Conservation (phyloP, 2,797 vertebrate species). For the Vireo griseus region DNA sequence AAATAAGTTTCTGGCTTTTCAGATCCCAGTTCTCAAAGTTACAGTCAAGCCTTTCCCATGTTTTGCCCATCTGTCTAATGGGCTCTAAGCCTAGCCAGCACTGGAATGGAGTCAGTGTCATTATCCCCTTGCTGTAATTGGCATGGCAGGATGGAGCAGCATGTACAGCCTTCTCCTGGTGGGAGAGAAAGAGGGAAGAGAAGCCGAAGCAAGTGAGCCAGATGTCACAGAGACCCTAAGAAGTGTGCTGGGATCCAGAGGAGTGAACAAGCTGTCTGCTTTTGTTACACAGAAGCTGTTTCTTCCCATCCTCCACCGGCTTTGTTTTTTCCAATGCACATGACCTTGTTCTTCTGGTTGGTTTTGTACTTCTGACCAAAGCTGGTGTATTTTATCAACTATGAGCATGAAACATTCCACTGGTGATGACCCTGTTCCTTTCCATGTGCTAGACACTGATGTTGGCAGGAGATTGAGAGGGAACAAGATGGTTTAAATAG, state of each 20-base stretch:
- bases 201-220: slow-evolving; percentile 30
- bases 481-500: neutral
- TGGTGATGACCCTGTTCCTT: neutral
- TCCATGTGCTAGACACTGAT: neutral
- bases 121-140: slow-evolving; percentile 54
- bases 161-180: slow-evolving; percentile 27
- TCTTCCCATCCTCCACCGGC: neutral
- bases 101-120: slow-evolving; percentile 31
- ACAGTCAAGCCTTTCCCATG: neutral
- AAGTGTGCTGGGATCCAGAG: slow-evolving; percentile 11
- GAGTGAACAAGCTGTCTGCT: slow-evolving; percentile 4
- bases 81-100: neutral
- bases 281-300: neutral
- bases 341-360: neutral
- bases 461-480: neutral
- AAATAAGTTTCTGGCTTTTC: neutral
- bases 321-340: neutral
- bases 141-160: slow-evolving; percentile 50
- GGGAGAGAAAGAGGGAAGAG: slow-evolving; percentile 3
- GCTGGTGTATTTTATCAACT: neutral
- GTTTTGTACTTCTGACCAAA: neutral
- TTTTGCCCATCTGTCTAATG: slow-evolving; percentile 44
- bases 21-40: slow-evolving; percentile 5
- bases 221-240: slow-evolving; percentile 42
- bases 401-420: neutral